phyloP scores from a whole-genome alignment of 2,113 vertebrate genomes.

The Calidris pygmaea region DNA sequence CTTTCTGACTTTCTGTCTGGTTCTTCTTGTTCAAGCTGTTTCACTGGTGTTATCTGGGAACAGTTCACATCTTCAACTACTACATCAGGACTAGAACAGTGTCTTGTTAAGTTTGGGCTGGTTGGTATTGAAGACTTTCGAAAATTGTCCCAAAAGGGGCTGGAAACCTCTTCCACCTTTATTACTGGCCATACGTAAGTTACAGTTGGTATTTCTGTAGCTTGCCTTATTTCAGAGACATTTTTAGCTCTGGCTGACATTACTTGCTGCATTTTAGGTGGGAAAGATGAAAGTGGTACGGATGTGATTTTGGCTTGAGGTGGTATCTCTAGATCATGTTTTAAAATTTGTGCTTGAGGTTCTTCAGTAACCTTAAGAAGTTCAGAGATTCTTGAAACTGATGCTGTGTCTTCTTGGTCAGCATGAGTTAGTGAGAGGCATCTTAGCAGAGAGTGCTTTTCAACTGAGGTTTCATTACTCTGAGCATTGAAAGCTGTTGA shows the following conservation, averaged over 20 bases:
- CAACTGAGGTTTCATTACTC: background rate
- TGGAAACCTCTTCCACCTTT: background rate
- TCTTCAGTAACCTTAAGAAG: background rate
- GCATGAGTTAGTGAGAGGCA: background rate
- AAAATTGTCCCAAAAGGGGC: background rate
- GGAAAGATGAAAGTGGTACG: conserved; percentile 9
- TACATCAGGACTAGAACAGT: background rate
- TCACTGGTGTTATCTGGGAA: background rate
- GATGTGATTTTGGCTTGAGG: background rate
- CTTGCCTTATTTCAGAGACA: background rate
- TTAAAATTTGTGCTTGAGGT: background rate
- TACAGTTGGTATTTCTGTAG: background rate
- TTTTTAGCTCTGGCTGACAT: background rate
- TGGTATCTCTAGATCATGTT: conserved; percentile 38
- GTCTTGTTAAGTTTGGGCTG: background rate
- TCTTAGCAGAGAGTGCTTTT: background rate
- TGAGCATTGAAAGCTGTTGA: background rate
- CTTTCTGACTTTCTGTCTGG: background rate
- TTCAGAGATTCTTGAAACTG: background rate
- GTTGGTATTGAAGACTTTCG: background rate
- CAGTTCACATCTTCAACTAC: background rate
- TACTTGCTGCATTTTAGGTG: conserved; percentile 3
- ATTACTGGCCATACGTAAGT: conserved; percentile 40
- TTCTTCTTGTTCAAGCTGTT: background rate
- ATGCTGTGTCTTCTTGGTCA: background rate